These are phyloP conservation scores for Menidia menidia DNA, from an alignment of 2,797 vertebrate species.

Conservation along the genomic window DNA sequence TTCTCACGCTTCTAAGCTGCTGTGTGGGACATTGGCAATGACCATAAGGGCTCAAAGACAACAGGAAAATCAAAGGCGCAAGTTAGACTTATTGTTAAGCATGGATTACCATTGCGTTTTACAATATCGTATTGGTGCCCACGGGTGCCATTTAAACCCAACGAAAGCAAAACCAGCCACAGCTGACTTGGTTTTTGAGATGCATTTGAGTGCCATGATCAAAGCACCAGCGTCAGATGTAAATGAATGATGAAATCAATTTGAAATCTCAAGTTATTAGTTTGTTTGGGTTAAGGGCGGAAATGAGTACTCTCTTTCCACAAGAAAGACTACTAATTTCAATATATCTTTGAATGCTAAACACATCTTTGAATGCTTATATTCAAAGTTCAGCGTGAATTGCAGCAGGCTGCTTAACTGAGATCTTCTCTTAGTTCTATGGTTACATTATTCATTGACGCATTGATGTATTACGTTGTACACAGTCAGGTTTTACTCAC, in stretches of 20 bases:
- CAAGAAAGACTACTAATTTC: background rate
- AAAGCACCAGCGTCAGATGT: conserved; percentile 4
- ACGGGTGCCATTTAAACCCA: conserved; percentile 10
- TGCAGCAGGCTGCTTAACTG: background rate
- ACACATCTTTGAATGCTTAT: background rate
- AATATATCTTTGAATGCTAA: background rate
- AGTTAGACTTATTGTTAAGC: conserved; percentile 16
- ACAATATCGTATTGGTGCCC: conserved; percentile 4
- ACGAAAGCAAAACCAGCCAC: conserved; percentile 19
- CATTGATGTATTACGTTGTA: background rate
- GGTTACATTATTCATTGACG: background rate
- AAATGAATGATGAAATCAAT: conserved; percentile 20
- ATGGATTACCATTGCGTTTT: conserved; percentile 3
- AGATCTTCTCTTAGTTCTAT: background rate
- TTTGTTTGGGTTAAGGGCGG: conserved; percentile 2
- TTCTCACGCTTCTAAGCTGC: conserved; percentile 5
- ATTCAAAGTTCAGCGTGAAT: background rate
- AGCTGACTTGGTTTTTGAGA: conserved; percentile 15
- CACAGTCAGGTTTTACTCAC: background rate
- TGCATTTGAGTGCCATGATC: conserved; percentile 21
- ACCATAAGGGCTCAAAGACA: conserved; percentile 2
- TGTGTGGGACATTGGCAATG: background rate
- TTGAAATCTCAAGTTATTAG: conserved; percentile 7
- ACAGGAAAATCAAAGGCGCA: conserved; percentile 6
- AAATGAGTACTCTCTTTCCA: background rate